Evolutionary conservation across 2,888 invertebrate genomes (phyloP), one percentile per base, ranked within the genome.

Genomic region (Drosophila buzzatii): DNA sequence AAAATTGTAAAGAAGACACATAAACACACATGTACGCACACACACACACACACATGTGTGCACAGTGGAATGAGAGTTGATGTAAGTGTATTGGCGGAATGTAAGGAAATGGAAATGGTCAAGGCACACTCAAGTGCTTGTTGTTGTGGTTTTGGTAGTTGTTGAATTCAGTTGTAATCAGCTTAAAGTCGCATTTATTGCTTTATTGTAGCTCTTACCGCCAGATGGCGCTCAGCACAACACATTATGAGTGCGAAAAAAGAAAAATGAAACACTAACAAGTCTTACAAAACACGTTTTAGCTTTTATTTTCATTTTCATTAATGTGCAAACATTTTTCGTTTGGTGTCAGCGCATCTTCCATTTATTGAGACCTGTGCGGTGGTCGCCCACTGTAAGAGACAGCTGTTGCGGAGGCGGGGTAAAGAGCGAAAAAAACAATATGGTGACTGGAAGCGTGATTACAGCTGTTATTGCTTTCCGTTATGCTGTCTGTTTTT

Each of bases 401-500:
- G 47, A 51, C 67, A 41, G 66, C 66, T 53, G 59, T 66, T 57
- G 35, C 39, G 42, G 20, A 23, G 18, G 31, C 9, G 6, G 20
- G 33, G 44, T 12, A 41, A 52, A 20, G 44, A 14, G 35, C 10
- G 37, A 59, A 71, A 67, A 65, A 68, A 65, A 68, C 76, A 71
- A 71, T 55, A 55, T 55, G 55, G 55, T 41, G 55, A 79, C 71
- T 76, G 81, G 57, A 59, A 74, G 70, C 70, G 70, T 80, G 78
- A 82, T 83, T 82, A 74, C 70, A 68, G 69, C 56, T 67, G 69
- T 77, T 80, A 73, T 82, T 77, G 78, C 78, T 64, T 69, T 44
- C 63, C 59, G 53, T 75, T 45, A 23, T 67, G 47, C 33, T 60
- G 67, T 55, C 63, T 51, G 7, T 44, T 58, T 61, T 55, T 51